A percentile compares a stretch with the other conserved stretches of the same genome.
These are phyloP conservation scores for Scomberomorus guttatus DNA, from an alignment of 2,797 vertebrate genomes.

Conservation along the genomic window DNA sequence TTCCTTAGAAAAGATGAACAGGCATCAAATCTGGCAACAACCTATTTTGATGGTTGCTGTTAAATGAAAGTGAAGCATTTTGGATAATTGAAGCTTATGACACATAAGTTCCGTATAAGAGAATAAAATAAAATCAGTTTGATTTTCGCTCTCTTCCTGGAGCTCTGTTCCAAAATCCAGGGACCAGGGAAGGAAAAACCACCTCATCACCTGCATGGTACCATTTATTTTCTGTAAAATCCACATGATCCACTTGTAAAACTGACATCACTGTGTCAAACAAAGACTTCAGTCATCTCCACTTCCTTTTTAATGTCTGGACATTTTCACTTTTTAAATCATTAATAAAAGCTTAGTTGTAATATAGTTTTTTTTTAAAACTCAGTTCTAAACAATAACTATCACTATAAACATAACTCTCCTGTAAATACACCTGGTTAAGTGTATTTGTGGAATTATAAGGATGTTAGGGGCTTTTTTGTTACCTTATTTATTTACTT, in stretches of 20 bases:
- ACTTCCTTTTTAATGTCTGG: neutral
- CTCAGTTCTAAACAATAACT: neutral
- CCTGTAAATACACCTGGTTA: fast-evolving
- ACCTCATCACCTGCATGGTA: neutral
- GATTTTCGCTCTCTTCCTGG: neutral
- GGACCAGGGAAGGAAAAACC: neutral
- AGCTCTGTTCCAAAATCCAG: neutral
- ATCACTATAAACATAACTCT: too few species aligned
- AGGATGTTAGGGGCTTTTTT: neutral
- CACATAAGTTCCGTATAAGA: neutral
- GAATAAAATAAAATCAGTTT: neutral
- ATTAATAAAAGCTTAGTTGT: neutral
- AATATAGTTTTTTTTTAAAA: neutral
- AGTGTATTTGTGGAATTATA: neutral
- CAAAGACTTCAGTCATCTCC: neutral
- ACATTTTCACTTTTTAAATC: neutral
- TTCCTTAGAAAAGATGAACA: too few species aligned
- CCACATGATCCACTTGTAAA: neutral
- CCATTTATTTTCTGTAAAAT: neutral
- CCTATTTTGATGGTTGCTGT: too few species aligned
- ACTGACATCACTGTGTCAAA: neutral
- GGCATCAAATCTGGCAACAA: too few species aligned
- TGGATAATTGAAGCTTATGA: neutral
- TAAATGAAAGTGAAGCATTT: neutral
- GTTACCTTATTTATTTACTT: neutral